Percentiles rank a stretch among this genome's conserved stretches.
Evolutionary conservation across 2,888 invertebrate species (phyloP).

Genomic region (Heliothis peltigera): DNA sequence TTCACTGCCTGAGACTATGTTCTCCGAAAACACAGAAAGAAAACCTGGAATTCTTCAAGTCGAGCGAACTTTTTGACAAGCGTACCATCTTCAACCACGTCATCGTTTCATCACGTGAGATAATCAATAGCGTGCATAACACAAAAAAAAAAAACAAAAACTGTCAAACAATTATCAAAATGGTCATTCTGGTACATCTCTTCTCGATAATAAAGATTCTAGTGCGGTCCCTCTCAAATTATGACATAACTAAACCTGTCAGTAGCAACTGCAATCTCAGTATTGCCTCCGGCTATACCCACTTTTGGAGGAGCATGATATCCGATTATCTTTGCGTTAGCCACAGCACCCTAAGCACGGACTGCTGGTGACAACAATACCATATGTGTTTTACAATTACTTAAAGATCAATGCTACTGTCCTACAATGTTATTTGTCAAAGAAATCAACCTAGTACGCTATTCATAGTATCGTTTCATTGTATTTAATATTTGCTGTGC

Average conservation of each 20-base stretch:
- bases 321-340: slow-evolving; percentile 28
- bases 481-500: slow-evolving; percentile 47
- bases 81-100: too few relatives aligned
- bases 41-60: too few relatives aligned
- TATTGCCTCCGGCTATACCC: background rate
- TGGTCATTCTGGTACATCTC: too few relatives aligned
- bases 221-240: background rate
- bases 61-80: too few relatives aligned
- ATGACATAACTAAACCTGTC: background rate
- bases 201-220: background rate
- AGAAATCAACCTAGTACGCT: slow-evolving; percentile 16
- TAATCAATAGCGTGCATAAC: too few relatives aligned
- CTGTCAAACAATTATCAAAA: too few relatives aligned
- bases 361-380: slow-evolving; percentile 8
- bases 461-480: slow-evolving; percentile 23
- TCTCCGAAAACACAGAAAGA: too few relatives aligned
- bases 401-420: slow-evolving; percentile 18
- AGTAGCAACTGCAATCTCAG: background rate
- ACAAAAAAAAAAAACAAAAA: too few relatives aligned
- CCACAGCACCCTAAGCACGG: slow-evolving; percentile 42
- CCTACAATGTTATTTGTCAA: slow-evolving; percentile 14
- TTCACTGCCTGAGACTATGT: too few relatives aligned
- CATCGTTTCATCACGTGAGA: too few relatives aligned
- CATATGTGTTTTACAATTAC: slow-evolving; percentile 19
- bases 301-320: slow-evolving; percentile 25